These are phyloP conservation scores for Paguma larvata DNA, from an alignment of 2,797 vertebrate genomes.

Conservation along the genomic window DNA sequence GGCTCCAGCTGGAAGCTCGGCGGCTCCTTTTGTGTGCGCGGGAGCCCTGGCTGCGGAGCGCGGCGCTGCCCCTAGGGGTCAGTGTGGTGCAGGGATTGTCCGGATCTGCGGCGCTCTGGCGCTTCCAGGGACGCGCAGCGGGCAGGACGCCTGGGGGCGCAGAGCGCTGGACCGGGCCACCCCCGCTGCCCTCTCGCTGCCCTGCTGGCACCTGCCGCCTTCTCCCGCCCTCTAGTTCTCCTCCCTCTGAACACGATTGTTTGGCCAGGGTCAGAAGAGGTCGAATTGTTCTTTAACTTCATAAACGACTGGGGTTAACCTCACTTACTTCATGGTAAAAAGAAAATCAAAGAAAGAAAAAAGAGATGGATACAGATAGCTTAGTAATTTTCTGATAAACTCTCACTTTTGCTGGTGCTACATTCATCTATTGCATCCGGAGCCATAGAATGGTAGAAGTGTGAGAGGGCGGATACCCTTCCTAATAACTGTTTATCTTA, in stretches of 20 bases:
- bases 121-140: not conserved
- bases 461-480: not conserved
- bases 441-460: not conserved
- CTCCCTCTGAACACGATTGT: not conserved
- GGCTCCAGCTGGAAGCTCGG: not conserved
- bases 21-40: not conserved
- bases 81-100: conserved; percentile 85
- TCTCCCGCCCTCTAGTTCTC: not conserved
- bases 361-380: not conserved
- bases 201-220: not conserved
- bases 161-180: accelerated
- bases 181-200: not conserved
- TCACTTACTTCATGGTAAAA: not conserved
- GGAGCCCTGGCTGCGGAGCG: conserved; percentile 71
- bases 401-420: not conserved
- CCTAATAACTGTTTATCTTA: not conserved
- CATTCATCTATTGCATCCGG: not conserved
- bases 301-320: not conserved
- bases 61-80: conserved; percentile 87
- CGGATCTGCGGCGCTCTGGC: accelerated
- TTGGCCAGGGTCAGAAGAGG: not conserved
- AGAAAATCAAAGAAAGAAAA: not conserved
- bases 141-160: not conserved
- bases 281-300: not conserved
- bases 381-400: not conserved